Evolutionary conservation across 2,113 vertebrate species (phyloP), one percentile per base, ranked within the genome.

Genomic region (Ciconia stormi): DNA sequence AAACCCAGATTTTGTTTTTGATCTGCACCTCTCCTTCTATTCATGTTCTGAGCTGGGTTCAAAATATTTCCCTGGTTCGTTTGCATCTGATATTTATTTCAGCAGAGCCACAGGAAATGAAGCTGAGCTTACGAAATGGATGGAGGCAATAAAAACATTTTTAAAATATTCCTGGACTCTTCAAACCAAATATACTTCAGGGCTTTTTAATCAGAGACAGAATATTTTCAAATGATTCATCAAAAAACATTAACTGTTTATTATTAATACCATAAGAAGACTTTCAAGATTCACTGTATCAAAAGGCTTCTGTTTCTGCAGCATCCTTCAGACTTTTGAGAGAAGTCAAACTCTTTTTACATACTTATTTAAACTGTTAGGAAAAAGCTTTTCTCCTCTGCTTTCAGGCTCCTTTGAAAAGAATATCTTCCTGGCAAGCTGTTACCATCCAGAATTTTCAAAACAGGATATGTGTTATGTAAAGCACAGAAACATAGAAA

Each of bases 21-120:
- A 62, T 69, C 66, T 66, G 19, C 20, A 71, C 34, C 18, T 80
- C 52, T 96, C 29, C 12, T 85, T 29, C 40, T 61, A 29, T 59
- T 87, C 22, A 15, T 44, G 30, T 83, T 62, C 34, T 1, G 7
- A 55, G 21, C 32, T 56, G 46, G 8, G 7, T 88, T 90, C 59
- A 95, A 80, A 94, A 81, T 72, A 34, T 66, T 94, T 95, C 34
- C 44, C 16, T 67, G 23, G 23, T 71, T 87, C 47, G 53, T 95
- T 90, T 76, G 84, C 59, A 93, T 94, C 65, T 92, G 83, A 82
- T 91, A 80, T 87, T 81, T 96, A 67, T 84, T 91, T 83, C 74
- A 88, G 47, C 32, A 73, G 74, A 91, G 55, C 12, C 69, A 91
- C 82, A 90, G 96, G 92, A 97, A 96, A 97, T 96, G 91, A 96